Base-by-base conservation (phyloP, 2,113 vertebrate species). In the Zapus hudsonius region DNA sequence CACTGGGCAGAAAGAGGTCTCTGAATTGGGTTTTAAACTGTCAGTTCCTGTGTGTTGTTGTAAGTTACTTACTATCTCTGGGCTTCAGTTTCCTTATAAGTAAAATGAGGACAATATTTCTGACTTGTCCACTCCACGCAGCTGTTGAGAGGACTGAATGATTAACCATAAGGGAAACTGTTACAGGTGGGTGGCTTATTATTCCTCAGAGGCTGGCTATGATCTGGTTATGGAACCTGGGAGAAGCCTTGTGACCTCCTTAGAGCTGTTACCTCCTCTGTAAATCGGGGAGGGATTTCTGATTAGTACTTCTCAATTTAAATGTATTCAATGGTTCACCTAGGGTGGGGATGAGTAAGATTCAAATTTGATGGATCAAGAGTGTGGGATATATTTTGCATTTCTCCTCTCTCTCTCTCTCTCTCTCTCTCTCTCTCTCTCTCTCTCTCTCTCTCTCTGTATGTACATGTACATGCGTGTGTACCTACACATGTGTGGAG, bases 71-170 rank as follows among this genome's bases (percentile, higher is more conserved):
- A 63, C 31, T 10, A 33, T 87, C 57, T 87, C 38, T 57, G 7
- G 82, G 38, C 27, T 29, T 88, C n/a, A 3, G 23, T 85, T 85
- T 88, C 67, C 57, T 78, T 33, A 15, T 67, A 66, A 90, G 57
- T 79, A 79, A 74, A 69, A 84, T 79, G 27, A 16, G 57, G 44
- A 22, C 87, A 25, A 27, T 42, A 63, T 66, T 84, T 93, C 36
- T 85, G 42, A 23, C 17, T 36, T 47, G 31, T 25, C 25, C 16
- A 36, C 67, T 74, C 44, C 7, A 6, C 42, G 7, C 27, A 90
- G 61, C 67, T 80, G 6, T 74, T 55, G 55, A 86, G 55, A 81
- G 36, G 67, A 69, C 57, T 31, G 2, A 92, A 29, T 23, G 23
- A 67, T 44, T 67, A 83, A 87, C 74, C 38, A 57, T 2, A 66